Evolutionary conservation across 1,140 invertebrate genomes (phyloP).

Genomic region (Lepeophtheirus salmonis): DNA sequence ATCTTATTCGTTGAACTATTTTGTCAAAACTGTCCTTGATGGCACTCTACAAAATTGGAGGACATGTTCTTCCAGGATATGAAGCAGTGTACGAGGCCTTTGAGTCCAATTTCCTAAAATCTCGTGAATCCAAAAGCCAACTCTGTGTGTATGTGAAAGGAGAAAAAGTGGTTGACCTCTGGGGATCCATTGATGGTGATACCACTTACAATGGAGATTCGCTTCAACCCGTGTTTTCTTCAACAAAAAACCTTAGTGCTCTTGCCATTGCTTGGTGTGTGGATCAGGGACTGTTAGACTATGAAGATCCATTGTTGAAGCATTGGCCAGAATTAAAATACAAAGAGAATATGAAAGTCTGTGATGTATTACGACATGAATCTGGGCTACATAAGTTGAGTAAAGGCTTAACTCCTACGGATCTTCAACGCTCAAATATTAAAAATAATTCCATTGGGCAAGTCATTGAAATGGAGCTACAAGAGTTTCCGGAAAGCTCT

Average conservation of each 20-base stretch:
- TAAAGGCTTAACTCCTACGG: neutral
- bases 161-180: conserved; percentile 9
- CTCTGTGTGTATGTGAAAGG: conserved; percentile 12
- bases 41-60: neutral
- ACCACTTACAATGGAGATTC: neutral
- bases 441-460: conserved; percentile 1
- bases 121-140: conserved; percentile 1
- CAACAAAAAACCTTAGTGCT: neutral
- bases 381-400: neutral
- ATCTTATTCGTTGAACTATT: no score
- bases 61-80: neutral
- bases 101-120: neutral
- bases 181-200: neutral
- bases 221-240: conserved; percentile 5
- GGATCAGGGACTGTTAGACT: neutral
- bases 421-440: neutral
- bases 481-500: neutral
- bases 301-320: conserved; percentile 3
- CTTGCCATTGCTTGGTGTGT: neutral
- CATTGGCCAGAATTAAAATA: conserved; percentile 17
- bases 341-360: conserved; percentile 3
- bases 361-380: conserved; percentile 7
- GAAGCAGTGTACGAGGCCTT: neutral
- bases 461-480: conserved; percentile 2
- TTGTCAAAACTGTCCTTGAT: no score